Conservation (phyloP, 2,888 invertebrate species). For the Cyclophora albipunctata region DNA sequence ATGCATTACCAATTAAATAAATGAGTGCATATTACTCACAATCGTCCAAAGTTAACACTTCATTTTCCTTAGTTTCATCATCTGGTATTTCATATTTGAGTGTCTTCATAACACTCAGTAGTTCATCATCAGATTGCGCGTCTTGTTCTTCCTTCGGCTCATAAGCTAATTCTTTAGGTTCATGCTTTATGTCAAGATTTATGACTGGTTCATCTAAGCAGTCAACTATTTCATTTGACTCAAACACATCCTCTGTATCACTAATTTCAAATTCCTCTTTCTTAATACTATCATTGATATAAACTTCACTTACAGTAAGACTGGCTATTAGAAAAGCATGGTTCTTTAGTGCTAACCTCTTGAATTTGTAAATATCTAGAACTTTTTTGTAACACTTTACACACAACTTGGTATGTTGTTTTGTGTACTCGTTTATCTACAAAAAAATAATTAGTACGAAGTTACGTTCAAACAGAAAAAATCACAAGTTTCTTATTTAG, state of each 20-base stretch:
- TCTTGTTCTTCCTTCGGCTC: constrained; percentile 6
- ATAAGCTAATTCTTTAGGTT: constrained; percentile 1
- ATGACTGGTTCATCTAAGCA: constrained; percentile 1
- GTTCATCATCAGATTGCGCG: constrained; percentile 38
- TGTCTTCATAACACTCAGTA: constrained; percentile 43
- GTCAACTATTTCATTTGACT: too few relatives aligned
- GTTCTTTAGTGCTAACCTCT: constrained; percentile 43
- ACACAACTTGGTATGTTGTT: constrained; percentile 45
- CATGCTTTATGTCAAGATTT: constrained; percentile 5
- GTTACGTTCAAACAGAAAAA: too few relatives aligned
- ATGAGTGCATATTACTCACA: too few relatives aligned
- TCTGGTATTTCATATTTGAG: constrained; percentile 37
- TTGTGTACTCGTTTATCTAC: constrained; percentile 36
- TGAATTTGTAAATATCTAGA: constrained; percentile 46
- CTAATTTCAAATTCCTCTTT: constrained; percentile 6
- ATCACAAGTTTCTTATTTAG: too few relatives aligned
- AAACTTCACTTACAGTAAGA: background rate
- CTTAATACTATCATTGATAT: constrained; percentile 10
- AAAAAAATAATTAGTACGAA: constrained; percentile 7
- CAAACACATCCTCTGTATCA: constrained; percentile 1
- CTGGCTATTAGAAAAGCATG: constrained; percentile 35
- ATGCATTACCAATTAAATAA: too few relatives aligned
- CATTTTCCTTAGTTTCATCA: constrained; percentile 35
- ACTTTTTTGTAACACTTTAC: constrained; percentile 47
- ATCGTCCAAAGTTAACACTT: constrained; percentile 5